phyloP scores from a whole-genome alignment of 2,797 vertebrate genomes.

The Acanthornis magna region DNA sequence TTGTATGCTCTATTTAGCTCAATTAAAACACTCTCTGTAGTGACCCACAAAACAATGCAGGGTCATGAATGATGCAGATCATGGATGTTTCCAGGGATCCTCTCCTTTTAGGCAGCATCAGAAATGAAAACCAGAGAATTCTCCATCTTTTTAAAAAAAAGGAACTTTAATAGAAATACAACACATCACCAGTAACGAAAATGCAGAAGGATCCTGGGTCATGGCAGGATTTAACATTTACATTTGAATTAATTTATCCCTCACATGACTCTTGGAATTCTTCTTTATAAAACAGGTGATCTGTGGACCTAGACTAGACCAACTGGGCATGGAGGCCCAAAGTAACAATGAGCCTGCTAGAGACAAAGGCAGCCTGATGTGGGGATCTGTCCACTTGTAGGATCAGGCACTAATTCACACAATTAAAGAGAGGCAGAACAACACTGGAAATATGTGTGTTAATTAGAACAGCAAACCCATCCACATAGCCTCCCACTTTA shows the following conservation, averaged over 20 bases:
- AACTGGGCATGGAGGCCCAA: neutral
- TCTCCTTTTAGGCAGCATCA: slow-evolving; percentile 20
- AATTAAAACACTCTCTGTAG: slow-evolving; percentile 66
- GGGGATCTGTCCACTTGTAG: neutral
- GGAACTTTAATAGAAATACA: neutral
- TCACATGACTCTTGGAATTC: neutral
- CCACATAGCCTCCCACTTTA: neutral
- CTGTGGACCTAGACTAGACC: neutral
- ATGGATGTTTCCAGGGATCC: slow-evolving; percentile 34
- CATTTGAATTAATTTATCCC: neutral
- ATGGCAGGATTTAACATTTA: neutral
- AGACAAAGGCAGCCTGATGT: neutral
- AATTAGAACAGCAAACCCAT: neutral
- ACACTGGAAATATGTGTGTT: neutral
- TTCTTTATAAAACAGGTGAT: neutral
- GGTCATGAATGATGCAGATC: slow-evolving; percentile 70
- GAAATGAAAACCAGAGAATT: slow-evolving; percentile 38
- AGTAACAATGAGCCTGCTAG: neutral
- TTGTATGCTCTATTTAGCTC: slow-evolving; percentile 74
- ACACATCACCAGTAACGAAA: neutral
- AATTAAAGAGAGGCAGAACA: neutral
- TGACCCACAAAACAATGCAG: slow-evolving; percentile 56
- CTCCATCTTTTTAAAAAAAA: accelerated
- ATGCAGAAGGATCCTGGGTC: neutral
- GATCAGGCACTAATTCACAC: neutral